phyloP scores from a whole-genome alignment of 2,797 vertebrate species.

The Silurus aristotelis region DNA sequence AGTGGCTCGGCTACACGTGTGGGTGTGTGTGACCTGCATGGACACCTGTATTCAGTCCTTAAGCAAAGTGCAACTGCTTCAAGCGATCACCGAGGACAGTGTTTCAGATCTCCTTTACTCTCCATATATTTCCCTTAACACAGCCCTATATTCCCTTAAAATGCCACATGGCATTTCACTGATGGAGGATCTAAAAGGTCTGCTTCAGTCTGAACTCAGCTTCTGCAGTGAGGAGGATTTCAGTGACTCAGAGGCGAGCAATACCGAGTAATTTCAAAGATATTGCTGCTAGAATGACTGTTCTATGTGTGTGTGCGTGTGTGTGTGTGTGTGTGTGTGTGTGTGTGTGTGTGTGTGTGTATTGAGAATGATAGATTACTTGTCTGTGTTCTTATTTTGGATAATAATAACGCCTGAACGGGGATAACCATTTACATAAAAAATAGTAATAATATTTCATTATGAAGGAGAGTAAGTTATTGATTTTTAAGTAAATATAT shows the following conservation, averaged over 20 bases:
- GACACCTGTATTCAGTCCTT: constrained; percentile 2
- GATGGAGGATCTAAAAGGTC: constrained; percentile 4
- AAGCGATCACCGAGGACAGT: background rate
- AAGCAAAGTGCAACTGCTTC: background rate
- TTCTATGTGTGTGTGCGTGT: background rate
- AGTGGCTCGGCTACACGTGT: background rate
- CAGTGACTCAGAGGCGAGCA: constrained; percentile 49
- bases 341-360: background rate
- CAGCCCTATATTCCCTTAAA: too few relatives aligned
- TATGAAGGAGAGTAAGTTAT: background rate
- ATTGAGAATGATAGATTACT: background rate
- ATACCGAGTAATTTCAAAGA: constrained; percentile 68
- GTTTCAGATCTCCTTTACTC: background rate
- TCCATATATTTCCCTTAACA: background rate
- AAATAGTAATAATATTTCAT: background rate
- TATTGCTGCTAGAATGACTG: background rate
- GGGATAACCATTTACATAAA: background rate
- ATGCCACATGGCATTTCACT: background rate
- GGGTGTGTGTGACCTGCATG: background rate
- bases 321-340: too few relatives aligned
- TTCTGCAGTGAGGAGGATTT: constrained; percentile 61
- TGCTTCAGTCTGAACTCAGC: background rate
- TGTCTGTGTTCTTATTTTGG: background rate
- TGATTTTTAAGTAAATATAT: background rate
- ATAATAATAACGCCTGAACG: background rate